A percentile compares a stretch with the other conserved stretches of the same genome.
Conservation (phyloP, 2,113 vertebrate genomes). For the Antechinus stuartii region DNA sequence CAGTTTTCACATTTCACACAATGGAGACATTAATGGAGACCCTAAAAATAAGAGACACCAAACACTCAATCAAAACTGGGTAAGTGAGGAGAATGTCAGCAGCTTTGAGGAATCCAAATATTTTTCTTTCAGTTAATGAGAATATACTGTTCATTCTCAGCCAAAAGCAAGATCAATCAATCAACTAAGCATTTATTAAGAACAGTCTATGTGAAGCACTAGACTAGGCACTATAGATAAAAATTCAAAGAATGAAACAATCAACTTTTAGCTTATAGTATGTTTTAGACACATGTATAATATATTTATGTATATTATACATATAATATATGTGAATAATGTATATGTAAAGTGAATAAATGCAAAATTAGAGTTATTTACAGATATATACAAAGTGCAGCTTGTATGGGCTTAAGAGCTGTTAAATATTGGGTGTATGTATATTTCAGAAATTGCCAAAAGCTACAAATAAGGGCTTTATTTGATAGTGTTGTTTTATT, state of each 20-base stretch:
- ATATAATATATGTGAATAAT: not conserved
- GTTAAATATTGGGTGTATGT: not conserved
- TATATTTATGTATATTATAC: not conserved
- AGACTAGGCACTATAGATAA: not conserved
- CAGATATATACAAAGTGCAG: not conserved
- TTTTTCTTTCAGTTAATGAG: constrained; percentile 1
- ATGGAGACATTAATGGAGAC: constrained; percentile 76
- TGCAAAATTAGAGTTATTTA: not conserved
- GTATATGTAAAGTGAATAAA: not conserved
- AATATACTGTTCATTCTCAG: not conserved
- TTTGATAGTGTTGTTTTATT: not conserved
- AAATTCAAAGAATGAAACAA: not conserved
- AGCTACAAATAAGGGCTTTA: not conserved
- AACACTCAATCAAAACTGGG: constrained; percentile 80
- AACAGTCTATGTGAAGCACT: not conserved
- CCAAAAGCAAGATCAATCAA: not conserved
- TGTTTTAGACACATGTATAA: not conserved
- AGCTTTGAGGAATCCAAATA: constrained; percentile 63
- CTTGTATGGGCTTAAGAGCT: not conserved
- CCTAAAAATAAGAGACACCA: constrained; percentile 83
- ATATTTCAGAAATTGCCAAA: not conserved
- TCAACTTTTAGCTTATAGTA: not conserved
- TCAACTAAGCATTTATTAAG: not conserved
- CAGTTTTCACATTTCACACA: constrained; percentile 79
- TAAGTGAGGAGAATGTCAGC: constrained; percentile 7